These are phyloP conservation scores for Rhyacophila brunnea DNA, from an alignment of 1,140 invertebrate genomes.

Conservation along the genomic window DNA sequence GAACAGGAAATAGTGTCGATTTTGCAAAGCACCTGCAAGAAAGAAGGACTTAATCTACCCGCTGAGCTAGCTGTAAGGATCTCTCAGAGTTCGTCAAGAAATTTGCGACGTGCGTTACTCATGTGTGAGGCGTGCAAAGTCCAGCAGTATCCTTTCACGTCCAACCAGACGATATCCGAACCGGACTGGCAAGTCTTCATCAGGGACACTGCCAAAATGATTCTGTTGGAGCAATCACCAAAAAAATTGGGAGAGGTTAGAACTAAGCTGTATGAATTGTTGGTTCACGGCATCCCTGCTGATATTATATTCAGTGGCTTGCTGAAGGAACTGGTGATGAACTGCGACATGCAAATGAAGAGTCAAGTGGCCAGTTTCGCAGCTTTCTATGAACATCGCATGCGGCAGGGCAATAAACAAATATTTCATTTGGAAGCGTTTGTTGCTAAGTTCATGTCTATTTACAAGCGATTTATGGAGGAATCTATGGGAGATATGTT, in stretches of 20 bases:
- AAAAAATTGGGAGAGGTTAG: conserved; percentile 82
- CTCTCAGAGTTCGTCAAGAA: conserved; percentile 79
- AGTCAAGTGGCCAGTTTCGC: conserved; percentile 80
- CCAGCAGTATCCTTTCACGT: conserved; percentile 86
- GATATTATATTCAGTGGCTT: conserved; percentile 92
- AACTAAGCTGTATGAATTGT: conserved; percentile 87
- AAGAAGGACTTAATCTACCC: conserved; percentile 81
- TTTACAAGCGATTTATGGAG: conserved; percentile 86
- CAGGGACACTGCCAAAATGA: conserved; percentile 81
- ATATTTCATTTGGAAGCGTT: conserved; percentile 98
- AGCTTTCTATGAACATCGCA: conserved; percentile 86
- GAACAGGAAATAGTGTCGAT: conserved; percentile 73
- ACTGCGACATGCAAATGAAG: conserved; percentile 89
- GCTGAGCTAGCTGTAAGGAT: conserved; percentile 75
- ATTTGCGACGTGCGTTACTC: conserved; percentile 89
- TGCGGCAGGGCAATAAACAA: conserved; percentile 87
- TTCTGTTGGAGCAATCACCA: conserved; percentile 86
- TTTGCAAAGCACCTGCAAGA: conserved; percentile 75
- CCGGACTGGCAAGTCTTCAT: conserved; percentile 95
- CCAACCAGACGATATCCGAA: conserved; percentile 77
- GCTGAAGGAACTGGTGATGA: conserved; percentile 79
- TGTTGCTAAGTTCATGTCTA: conserved; percentile 92
- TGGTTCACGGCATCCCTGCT: conserved; percentile 91
- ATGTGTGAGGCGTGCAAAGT: conserved; percentile 94
- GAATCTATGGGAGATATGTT: conserved; percentile 54